A percentile compares a stretch with the other conserved stretches of the same genome.
phyloP scores from a whole-genome alignment of 2,797 vertebrate species.

The Lepus oiostolus region DNA sequence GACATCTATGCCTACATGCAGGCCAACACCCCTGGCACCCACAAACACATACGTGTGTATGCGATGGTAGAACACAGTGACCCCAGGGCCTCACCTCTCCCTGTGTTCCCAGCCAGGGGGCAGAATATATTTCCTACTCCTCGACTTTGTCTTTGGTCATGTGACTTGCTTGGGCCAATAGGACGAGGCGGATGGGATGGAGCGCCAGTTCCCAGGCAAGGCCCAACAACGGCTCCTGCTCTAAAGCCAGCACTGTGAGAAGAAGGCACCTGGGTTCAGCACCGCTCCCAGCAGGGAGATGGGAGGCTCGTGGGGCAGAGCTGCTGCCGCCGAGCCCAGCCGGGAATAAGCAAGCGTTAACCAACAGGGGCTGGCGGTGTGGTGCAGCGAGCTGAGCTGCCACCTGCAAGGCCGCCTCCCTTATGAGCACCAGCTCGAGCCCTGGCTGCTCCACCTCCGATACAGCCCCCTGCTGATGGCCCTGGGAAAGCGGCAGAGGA shows the following conservation, averaged over 20 bases:
- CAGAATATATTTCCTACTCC: background rate
- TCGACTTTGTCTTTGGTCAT: background rate
- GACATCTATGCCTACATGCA: background rate
- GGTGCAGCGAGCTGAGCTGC: too few species aligned
- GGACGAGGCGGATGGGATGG: background rate
- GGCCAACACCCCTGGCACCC: background rate
- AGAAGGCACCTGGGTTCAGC: background rate
- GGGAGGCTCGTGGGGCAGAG: background rate
- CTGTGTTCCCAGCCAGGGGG: background rate
- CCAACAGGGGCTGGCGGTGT: too few species aligned
- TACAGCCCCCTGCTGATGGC: too few species aligned
- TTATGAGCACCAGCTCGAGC: too few species aligned
- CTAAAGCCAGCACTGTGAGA: background rate
- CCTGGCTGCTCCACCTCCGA: too few species aligned
- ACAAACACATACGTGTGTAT: background rate
- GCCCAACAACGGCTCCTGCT: background rate
- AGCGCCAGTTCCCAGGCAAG: background rate
- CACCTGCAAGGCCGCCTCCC: too few species aligned
- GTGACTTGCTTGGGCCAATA: conserved; percentile 19
- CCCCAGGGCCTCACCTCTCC: background rate
- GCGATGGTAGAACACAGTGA: background rate
- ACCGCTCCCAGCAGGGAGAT: background rate
- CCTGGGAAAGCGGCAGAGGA: too few species aligned
- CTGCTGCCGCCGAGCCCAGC: background rate
- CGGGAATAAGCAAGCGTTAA: background rate